phyloP scores from a whole-genome alignment of 2,888 invertebrate species.

The Plebejus anna region DNA sequence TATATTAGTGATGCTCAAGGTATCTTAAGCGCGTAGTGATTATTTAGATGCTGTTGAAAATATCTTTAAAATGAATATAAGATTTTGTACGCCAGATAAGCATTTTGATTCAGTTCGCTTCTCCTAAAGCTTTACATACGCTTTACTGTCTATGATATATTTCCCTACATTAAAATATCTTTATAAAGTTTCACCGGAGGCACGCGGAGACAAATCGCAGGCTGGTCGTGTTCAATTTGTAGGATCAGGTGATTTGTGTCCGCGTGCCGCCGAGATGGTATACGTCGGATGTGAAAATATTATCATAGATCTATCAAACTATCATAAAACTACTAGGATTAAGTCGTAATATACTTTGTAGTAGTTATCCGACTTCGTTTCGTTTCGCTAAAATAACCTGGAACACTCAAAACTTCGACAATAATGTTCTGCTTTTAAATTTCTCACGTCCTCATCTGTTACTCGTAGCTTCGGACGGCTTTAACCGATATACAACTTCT shows the following conservation, averaged over 20 bases:
- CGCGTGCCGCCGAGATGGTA: neutral
- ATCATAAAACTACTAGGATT: slow-evolving; percentile 34
- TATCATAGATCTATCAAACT: slow-evolving; percentile 31
- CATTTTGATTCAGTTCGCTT: slow-evolving; percentile 59
- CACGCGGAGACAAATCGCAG: neutral
- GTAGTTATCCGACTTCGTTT: slow-evolving; percentile 28
- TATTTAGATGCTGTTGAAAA: slow-evolving; percentile 65
- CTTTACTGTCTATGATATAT: slow-evolving; percentile 34
- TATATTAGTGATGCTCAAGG: slow-evolving; percentile 76
- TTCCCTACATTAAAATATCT: slow-evolving; percentile 29
- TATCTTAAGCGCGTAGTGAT: slow-evolving; percentile 69
- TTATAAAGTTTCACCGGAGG: slow-evolving; percentile 21
- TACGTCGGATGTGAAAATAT: slow-evolving; percentile 19
- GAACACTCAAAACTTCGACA: slow-evolving; percentile 55
- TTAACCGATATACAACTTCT: slow-evolving; percentile 66
- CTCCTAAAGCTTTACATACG: slow-evolving; percentile 32
- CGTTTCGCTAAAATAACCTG: slow-evolving; percentile 37
- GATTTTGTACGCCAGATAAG: slow-evolving; percentile 62
- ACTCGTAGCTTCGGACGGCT: slow-evolving; percentile 27
- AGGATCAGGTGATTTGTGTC: slow-evolving; percentile 28
- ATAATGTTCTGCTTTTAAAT: slow-evolving; percentile 47
- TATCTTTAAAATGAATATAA: slow-evolving; percentile 51
- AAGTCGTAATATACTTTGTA: slow-evolving; percentile 32
- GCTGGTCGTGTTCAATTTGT: slow-evolving; percentile 13
- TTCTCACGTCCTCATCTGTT: slow-evolving; percentile 28